A percentile compares a stretch with the other conserved stretches of the same genome.
These are phyloP conservation scores for Channallabes apus DNA, from an alignment of 2,797 vertebrate genomes.

Conservation along the genomic window DNA sequence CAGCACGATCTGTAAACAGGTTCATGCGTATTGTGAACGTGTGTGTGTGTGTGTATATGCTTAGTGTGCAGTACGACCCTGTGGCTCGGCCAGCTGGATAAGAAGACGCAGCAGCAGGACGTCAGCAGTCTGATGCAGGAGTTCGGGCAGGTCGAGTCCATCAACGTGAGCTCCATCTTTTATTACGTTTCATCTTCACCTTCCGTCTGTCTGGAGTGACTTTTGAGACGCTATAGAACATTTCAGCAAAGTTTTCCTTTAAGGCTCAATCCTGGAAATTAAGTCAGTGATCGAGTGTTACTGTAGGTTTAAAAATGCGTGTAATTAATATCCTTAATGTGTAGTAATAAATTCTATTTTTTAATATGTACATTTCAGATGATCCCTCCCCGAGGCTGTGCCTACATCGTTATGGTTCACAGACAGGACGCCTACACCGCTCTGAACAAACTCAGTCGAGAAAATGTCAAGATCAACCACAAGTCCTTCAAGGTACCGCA, in stretches of 20 bases:
- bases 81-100: slow-evolving; percentile 97
- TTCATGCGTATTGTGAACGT: background rate
- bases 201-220: too few species aligned
- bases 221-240: too few species aligned
- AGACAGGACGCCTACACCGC: slow-evolving; percentile 93
- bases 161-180: slow-evolving; percentile 84
- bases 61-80: slow-evolving; percentile 98
- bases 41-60: background rate
- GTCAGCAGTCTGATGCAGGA: slow-evolving; percentile 93
- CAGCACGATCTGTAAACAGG: too few species aligned
- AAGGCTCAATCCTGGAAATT: too few species aligned
- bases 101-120: slow-evolving; percentile 92
- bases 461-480: slow-evolving; percentile 91
- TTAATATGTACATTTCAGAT: slow-evolving; percentile 74
- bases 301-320: too few species aligned
- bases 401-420: slow-evolving; percentile 97
- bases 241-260: background rate
- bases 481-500: slow-evolving; percentile 92
- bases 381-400: slow-evolving; percentile 97
- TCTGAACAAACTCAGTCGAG: slow-evolving; percentile 88
- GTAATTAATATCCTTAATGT: background rate
- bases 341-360: background rate
- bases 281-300: too few species aligned
- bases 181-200: background rate
- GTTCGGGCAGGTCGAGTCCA: slow-evolving; percentile 95